Percentiles rank a stretch among this genome's conserved stretches.
These are phyloP conservation scores for Macrotrachela quadricornifera DNA, from an alignment of 1,140 invertebrate genomes.

Conservation along the genomic window DNA sequence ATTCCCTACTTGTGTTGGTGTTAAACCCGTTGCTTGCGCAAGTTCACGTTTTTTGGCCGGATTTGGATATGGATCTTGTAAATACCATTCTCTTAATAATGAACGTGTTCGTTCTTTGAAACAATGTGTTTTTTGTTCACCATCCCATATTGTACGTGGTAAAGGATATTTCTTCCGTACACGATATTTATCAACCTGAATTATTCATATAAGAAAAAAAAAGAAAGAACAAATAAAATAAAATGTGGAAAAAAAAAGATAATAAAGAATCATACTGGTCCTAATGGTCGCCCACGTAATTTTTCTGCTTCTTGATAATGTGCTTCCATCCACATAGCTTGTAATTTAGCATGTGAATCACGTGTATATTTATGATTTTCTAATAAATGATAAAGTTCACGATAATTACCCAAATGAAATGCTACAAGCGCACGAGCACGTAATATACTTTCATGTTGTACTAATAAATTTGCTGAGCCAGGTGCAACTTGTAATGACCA, in stretches of 20 bases:
- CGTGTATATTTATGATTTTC: slow-evolving; percentile 91
- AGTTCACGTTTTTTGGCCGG: slow-evolving; percentile 93
- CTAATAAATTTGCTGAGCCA: not conserved
- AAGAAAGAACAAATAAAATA: too few relatives aligned
- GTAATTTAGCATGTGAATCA: slow-evolving; percentile 81
- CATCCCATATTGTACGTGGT: slow-evolving; percentile 95
- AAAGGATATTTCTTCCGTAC: slow-evolving; percentile 94
- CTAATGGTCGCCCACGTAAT: slow-evolving; percentile 70
- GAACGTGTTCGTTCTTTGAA: slow-evolving; percentile 93
- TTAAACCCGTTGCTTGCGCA: slow-evolving; percentile 83
- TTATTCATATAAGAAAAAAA: too few relatives aligned
- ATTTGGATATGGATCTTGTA: slow-evolving; percentile 97
- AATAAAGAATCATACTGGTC: slow-evolving; percentile 40
- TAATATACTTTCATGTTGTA: slow-evolving; percentile 28
- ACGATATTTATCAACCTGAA: slow-evolving; percentile 67
- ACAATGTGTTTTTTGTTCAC: slow-evolving; percentile 99
- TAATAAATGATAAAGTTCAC: slow-evolving; percentile 69
- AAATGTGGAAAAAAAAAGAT: too few relatives aligned
- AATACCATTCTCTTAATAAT: slow-evolving; percentile 69
- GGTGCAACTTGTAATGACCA: slow-evolving; percentile 59
- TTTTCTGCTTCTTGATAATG: slow-evolving; percentile 96
- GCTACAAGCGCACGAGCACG: slow-evolving; percentile 83
- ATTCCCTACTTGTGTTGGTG: slow-evolving; percentile 96
- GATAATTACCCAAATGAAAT: slow-evolving; percentile 76
- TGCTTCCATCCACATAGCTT: slow-evolving; percentile 82